phyloP scores from a whole-genome alignment of 2,888 invertebrate species.

The Drosophila meridionalis region DNA sequence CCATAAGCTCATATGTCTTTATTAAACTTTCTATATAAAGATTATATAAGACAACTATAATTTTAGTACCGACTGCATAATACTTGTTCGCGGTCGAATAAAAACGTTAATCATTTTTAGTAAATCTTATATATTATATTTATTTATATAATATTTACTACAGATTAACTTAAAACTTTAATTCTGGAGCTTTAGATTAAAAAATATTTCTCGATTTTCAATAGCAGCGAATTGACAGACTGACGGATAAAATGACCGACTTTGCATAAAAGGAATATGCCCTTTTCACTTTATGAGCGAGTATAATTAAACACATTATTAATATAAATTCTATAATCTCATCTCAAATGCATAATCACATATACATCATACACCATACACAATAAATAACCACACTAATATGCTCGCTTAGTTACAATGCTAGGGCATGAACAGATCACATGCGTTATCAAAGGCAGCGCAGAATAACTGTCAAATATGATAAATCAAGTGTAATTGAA shows the following conservation, averaged over 20 bases:
- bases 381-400: not conserved
- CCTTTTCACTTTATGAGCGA: not conserved
- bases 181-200: too few relatives aligned
- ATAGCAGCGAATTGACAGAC: too few relatives aligned
- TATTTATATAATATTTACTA: too few relatives aligned
- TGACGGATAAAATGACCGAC: not conserved
- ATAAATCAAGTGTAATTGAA: constrained; percentile 81
- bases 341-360: not conserved
- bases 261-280: not conserved
- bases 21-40: not conserved
- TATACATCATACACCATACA: not conserved
- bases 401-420: not conserved
- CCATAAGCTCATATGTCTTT: not conserved
- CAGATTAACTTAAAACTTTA: too few relatives aligned
- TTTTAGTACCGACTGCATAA: not conserved
- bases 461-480: constrained; percentile 74
- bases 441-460: constrained; percentile 43
- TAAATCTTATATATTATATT: too few relatives aligned
- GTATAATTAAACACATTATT: not conserved
- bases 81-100: not conserved
- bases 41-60: not conserved
- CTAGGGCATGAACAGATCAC: constrained; percentile 61
- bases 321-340: not conserved
- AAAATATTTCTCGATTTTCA: too few relatives aligned
- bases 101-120: not conserved